Conservation (phyloP, 2,888 invertebrate genomes). For the Caenorhabditis becei region DNA sequence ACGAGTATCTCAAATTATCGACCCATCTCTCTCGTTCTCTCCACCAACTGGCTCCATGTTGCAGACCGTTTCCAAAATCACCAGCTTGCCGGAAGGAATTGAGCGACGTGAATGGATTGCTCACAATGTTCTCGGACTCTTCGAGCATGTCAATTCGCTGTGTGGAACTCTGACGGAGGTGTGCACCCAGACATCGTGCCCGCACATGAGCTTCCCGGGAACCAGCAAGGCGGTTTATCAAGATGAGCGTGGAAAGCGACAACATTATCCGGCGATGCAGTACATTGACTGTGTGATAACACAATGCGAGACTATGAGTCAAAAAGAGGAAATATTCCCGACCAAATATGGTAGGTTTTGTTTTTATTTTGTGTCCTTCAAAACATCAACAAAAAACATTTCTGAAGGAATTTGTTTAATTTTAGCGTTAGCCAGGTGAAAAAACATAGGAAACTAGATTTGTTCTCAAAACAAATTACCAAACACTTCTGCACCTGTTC, state of each 20-base stretch:
- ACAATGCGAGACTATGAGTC: constrained; percentile 75
- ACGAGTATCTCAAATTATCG: neutral
- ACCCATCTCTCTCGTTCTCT: neutral
- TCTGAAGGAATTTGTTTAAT: no score
- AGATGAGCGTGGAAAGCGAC: constrained; percentile 78
- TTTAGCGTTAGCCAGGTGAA: no score
- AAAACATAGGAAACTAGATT: no score
- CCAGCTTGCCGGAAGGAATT: constrained; percentile 94
- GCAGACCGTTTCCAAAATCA: constrained; percentile 89
- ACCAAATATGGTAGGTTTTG: constrained; percentile 77
- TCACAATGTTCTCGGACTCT: constrained; percentile 88
- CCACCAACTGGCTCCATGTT: constrained; percentile 10
- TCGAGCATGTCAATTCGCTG: constrained; percentile 98
- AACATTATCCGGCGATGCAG: constrained; percentile 77
- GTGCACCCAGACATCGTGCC: constrained; percentile 95
- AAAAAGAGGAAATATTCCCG: constrained; percentile 78
- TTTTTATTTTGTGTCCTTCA: no score
- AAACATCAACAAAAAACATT: neutral
- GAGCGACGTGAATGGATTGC: constrained; percentile 99
- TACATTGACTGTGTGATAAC: constrained; percentile 80
- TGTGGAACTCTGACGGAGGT: constrained; percentile 99
- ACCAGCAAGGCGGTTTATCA: constrained; percentile 78
- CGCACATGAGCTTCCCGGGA: constrained; percentile 96
- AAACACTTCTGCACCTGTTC: no score
- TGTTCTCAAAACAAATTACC: no score